Percentiles rank a stretch among this genome's conserved stretches.
Conservation (phyloP, 2,113 vertebrate species). For the Chlorodrepanis virens region DNA sequence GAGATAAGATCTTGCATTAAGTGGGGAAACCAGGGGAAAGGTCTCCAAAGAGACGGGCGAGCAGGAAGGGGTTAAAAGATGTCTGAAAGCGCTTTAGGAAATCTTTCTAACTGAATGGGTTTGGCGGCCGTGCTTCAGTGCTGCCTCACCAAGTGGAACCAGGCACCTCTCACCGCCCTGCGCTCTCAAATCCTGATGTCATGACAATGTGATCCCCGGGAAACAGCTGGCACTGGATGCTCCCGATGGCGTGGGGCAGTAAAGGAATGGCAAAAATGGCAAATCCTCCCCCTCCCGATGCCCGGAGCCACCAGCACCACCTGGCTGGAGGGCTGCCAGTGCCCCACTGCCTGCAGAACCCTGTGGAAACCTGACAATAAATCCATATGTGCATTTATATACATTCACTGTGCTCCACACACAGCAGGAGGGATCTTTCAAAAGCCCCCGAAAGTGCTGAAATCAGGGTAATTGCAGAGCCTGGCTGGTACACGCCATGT, state of each 20-base stretch:
- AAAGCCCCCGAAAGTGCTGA: neutral
- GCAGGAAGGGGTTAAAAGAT: constrained; percentile 43
- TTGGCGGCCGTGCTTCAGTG: constrained; percentile 37
- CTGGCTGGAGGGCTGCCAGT: neutral
- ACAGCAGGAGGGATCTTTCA: neutral
- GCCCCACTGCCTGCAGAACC: neutral
- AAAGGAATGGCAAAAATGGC: neutral
- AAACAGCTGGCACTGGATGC: neutral
- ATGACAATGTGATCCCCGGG: neutral
- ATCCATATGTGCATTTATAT: fast-evolving
- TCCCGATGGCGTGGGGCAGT: neutral
- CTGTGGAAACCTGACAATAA: fast-evolving
- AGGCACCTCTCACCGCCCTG: neutral
- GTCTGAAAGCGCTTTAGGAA: constrained; percentile 43
- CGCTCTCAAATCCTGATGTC: neutral
- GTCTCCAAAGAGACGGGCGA: neutral
- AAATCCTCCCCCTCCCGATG: neutral
- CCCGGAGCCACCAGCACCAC: neutral
- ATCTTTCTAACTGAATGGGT: constrained; percentile 25
- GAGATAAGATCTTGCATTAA: neutral
- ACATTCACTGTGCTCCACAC: fast-evolving
- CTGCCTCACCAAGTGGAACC: constrained; percentile 14
- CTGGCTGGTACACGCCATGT: fast-evolving
- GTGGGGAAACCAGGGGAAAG: neutral
- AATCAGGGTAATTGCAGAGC: neutral